Base-by-base conservation (phyloP, 2,888 invertebrate species). In the Heliconius hortense region DNA sequence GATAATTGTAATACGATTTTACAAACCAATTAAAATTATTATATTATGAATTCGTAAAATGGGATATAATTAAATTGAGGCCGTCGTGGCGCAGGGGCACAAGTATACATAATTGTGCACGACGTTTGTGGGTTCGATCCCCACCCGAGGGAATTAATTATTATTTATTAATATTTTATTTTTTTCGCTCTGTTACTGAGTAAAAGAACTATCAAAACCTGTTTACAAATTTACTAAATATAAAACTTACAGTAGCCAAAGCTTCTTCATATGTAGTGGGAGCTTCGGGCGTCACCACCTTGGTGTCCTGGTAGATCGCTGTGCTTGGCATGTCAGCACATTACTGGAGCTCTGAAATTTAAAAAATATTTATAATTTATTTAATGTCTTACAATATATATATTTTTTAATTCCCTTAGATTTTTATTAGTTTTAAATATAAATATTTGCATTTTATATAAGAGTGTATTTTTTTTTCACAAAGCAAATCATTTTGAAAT, bases 271-370 rank as follows among this genome's bases (percentile, higher is more conserved):
- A 93, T 0, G 90, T 88, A 60, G 87, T 81, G 10, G 89, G 84
- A 72, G 87, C 87, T 15, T 88, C 87, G 2, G 92, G 91, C 48
- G 92, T 90, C 85, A 89, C 89, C 59, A 90, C 89, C 11, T 90
- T 90, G 82, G 88, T 85, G 82, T 90, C 89, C 62, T 88, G 90
- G 21, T 88, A 87, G 43, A 92, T 80, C 28, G 92, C 92, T 80
- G 91, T 83, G 72, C 86, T 90, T 78, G 93, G 93, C 93, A 94
- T 90, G 76, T 90, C 88, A 90, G 82, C 79, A 73, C 92, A 93
- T 92, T 84, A 90, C 92, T 85, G 81, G 78, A 72, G 78, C 77
- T 78, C 92, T 92, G 89, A 80, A 77, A 75, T n/a, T 43, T 3
- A 35, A 60, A 26, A 26, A 26, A 21, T 28, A 8, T 21, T 35